Percentiles rank a stretch among this genome's conserved stretches.
phyloP scores from a whole-genome alignment of 2,888 invertebrate genomes.

The Noctua janthina region DNA sequence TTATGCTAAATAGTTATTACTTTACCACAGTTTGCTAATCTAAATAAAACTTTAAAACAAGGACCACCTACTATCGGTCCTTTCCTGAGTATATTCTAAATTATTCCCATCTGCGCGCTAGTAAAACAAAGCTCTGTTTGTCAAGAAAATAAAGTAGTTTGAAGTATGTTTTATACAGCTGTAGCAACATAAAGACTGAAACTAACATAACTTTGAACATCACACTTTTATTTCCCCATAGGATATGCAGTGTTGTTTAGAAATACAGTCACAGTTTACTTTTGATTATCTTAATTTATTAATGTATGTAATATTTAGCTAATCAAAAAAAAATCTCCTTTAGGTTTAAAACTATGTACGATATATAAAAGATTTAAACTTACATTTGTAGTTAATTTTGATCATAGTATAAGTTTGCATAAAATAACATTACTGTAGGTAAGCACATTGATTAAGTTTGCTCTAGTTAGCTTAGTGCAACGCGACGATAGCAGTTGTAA shows the following conservation, averaged over 20 bases:
- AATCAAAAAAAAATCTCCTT: too few species aligned
- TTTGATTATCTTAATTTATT: too few species aligned
- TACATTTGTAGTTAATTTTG: too few species aligned
- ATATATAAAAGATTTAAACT: too few species aligned
- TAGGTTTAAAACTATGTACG: too few species aligned
- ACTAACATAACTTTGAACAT: not conserved
- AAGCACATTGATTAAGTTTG: too few species aligned
- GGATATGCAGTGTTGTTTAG: not conserved
- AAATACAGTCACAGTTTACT: not conserved
- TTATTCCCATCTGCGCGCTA: slow-evolving; percentile 29
- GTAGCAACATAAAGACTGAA: slow-evolving; percentile 9
- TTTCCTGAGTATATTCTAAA: slow-evolving; percentile 19
- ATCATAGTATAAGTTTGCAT: too few species aligned
- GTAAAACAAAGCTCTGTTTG: slow-evolving; percentile 18
- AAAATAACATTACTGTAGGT: too few species aligned
- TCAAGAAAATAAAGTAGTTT: slow-evolving; percentile 34
- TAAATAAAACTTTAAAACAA: slow-evolving; percentile 23
- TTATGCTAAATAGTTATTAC: slow-evolving; percentile 18
- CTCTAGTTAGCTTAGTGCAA: too few species aligned
- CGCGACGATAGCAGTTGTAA: too few species aligned
- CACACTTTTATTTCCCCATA: not conserved
- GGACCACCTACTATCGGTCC: not conserved
- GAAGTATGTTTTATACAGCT: slow-evolving; percentile 16
- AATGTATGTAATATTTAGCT: too few species aligned
- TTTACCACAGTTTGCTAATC: slow-evolving; percentile 11